Evolutionary conservation across 2,113 vertebrate genomes (phyloP), one percentile per base, ranked within the genome.

Genomic region (Oryzias curvinotus): DNA sequence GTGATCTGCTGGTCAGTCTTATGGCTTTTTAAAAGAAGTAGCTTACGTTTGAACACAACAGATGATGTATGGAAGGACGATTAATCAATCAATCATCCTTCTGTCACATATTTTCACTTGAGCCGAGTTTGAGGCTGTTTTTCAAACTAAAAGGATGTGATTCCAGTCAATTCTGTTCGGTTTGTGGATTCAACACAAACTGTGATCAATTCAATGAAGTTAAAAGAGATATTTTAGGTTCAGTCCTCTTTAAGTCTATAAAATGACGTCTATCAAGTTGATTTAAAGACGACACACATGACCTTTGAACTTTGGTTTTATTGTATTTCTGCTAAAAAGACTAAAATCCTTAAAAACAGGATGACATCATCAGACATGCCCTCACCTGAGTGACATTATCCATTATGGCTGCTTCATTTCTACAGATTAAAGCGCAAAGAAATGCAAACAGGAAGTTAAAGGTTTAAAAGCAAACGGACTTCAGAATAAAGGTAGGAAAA

Each of bases 291-390:
- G 6, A 68, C 15, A 21, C 18, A 18, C 3, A 62, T 77, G 64
- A 44, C 26, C 65, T 10, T 57, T 74, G 19, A 80, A 62, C 71
- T 83, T 80, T 80, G 71, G 62, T 71, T 75, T 84, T 69, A 77
- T 72, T 80, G 52, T 66, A 55, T 56, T 28, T 57, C 23, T 17
- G 41, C 41, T 65, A 77, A 75, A 69, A 73, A 48, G 4, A 17
- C 6, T 50, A 66, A 69, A 71, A 67, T 51, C 43, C 5, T 49
- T 17, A 53, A 58, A 69, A 43, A 48, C 44, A 51, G 23, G 19
- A 68, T 43, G 19, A 64, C 26, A 28, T 52, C 36, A 73, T 57
- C 71, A 71, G 52, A 61, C 16, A 1, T 45, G 52, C 19, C 54
- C 15, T 18, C 13, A 43, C 68, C 64, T 72, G 68, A 65, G 60